Evolutionary conservation across 2,888 invertebrate species (phyloP).

Genomic region (Flexamia atlantica): DNA sequence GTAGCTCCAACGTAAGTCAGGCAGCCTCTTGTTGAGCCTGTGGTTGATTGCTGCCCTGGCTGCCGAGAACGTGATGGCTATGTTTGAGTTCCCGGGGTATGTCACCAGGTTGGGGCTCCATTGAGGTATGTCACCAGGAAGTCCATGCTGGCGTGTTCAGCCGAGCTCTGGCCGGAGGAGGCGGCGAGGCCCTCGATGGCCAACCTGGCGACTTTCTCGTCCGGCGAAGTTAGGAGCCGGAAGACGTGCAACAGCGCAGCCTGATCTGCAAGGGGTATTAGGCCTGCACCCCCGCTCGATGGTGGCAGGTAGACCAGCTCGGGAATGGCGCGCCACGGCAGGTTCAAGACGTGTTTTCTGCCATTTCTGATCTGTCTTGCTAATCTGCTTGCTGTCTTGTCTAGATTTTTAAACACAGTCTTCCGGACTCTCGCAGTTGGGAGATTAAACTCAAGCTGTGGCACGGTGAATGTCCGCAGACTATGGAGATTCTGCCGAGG

Average conservation of each 20-base stretch:
- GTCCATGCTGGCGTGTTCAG: background rate
- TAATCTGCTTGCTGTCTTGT: background rate
- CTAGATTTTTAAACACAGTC: background rate
- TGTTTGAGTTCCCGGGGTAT: background rate
- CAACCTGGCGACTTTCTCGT: constrained; percentile 3
- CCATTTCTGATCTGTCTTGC: background rate
- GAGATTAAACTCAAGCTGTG: constrained; percentile 20
- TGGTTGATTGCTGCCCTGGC: background rate
- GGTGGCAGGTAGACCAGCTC: too few relatives aligned
- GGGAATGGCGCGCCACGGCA: too few relatives aligned
- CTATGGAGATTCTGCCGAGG: constrained; percentile 70
- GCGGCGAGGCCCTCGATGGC: constrained; percentile 15
- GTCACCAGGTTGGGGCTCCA: too few relatives aligned
- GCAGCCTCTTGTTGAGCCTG: background rate
- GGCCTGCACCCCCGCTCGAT: too few relatives aligned
- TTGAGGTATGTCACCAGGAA: background rate
- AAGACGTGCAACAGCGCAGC: background rate
- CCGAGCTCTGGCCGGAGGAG: background rate
- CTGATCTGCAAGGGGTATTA: too few relatives aligned
- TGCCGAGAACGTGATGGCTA: constrained; percentile 2
- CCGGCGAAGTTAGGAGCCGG: constrained; percentile 16
- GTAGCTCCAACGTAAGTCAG: background rate
- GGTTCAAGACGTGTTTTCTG: background rate
- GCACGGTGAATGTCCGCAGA: constrained; percentile 67
- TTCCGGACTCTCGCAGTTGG: background rate